Conservation (phyloP, 1,140 invertebrate species). For the Sycophaga agraensis region DNA sequence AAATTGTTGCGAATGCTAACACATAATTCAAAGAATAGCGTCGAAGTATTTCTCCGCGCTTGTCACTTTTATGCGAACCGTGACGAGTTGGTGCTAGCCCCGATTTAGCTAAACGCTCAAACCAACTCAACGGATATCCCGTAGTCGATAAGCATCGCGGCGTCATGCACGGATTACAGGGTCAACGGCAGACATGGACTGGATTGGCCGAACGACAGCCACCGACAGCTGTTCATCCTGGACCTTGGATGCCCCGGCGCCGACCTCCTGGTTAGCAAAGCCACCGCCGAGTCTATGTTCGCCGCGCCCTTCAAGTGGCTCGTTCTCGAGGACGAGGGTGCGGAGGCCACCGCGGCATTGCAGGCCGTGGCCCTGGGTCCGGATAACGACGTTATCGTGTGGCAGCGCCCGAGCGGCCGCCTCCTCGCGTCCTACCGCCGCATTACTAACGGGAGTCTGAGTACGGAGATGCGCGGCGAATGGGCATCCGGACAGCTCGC, state of each 20-base stretch:
- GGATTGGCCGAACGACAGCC: neutral
- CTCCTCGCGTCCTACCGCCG: neutral
- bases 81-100: too few species aligned
- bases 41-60: too few species aligned
- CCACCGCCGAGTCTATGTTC: slow-evolving; percentile 37
- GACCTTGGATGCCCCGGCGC: slow-evolving; percentile 3
- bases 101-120: too few species aligned
- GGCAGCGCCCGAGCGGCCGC: neutral
- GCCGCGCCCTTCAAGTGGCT: slow-evolving; percentile 43
- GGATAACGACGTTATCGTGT: slow-evolving; percentile 39
- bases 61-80: too few species aligned
- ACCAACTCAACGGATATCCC: too few species aligned
- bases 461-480: slow-evolving; percentile 31
- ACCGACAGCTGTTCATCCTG: neutral
- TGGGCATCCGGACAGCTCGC: slow-evolving; percentile 32
- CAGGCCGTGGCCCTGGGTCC: slow-evolving; percentile 33
- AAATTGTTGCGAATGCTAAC: too few species aligned
- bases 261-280: slow-evolving; percentile 22
- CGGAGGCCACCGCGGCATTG: neutral
- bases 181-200: neutral
- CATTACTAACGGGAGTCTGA: too few species aligned
- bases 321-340: slow-evolving; percentile 29
- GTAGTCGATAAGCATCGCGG: too few species aligned
- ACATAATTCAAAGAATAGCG: too few species aligned
- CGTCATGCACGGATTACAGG: too few species aligned